A percentile compares a stretch with the other conserved stretches of the same genome.
phyloP scores from a whole-genome alignment of 2,113 vertebrate genomes.

The cat (Felis catus) region F.catus_Fca126_mat1.0 CM031412.1:129936501-129937000 shows the following conservation, averaged over 20 bases:
- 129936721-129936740: neutral
- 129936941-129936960: too few relatives aligned
- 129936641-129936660: neutral
- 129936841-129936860: neutral
- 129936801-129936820: neutral
- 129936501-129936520: neutral
- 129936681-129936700: neutral
- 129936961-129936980: too few relatives aligned
- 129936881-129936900: neutral
- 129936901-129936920: neutral
- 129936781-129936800: neutral
- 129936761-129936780: neutral
- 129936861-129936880: neutral
- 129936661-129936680: neutral
- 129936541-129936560: neutral
- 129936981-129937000: too few relatives aligned
- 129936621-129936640: neutral
- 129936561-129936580: neutral
- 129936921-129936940: too few relatives aligned
- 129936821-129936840: neutral
- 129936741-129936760: neutral
- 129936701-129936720: constrained; percentile 1
- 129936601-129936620: neutral
- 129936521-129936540: neutral
- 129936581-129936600: neutral